Percentiles rank a stretch among this genome's conserved stretches.
Evolutionary conservation across 2,888 invertebrate genomes (phyloP).

Genomic region (Macrophya alboannulata): DNA sequence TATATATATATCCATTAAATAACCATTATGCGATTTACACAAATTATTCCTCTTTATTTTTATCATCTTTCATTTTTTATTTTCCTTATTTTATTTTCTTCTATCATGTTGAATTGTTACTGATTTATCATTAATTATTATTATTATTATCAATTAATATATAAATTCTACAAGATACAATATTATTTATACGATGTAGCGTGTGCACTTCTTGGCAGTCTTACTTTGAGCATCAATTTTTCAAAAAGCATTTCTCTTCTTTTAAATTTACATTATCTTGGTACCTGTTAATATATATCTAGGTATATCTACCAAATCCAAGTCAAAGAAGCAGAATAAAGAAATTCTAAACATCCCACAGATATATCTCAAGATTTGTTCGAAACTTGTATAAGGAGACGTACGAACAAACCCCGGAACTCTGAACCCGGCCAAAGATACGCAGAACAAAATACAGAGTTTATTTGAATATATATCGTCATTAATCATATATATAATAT

Average conservation of each 20-base stretch:
- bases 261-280: conserved; percentile 14
- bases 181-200: conserved; percentile 51
- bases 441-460: conserved; percentile 21
- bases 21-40: conserved; percentile 46
- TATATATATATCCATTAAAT: conserved; percentile 36
- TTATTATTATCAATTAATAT: conserved; percentile 44
- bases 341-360: neutral
- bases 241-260: conserved; percentile 36
- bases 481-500: conserved; percentile 52
- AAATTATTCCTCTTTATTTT: neutral
- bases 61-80: neutral
- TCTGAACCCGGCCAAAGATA: neutral
- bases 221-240: conserved; percentile 71
- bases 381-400: conserved; percentile 42
- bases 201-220: conserved; percentile 69
- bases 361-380: conserved; percentile 26
- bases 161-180: conserved; percentile 53
- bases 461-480: conserved; percentile 35
- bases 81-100: neutral
- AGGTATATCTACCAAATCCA: neutral
- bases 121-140: conserved; percentile 48
- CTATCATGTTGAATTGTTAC: conserved; percentile 25
- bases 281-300: conserved; percentile 1
- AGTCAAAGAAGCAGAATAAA: neutral
- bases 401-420: conserved; percentile 26